Conservation (phyloP, 1,140 invertebrate genomes). For the Pantala flavescens region DNA sequence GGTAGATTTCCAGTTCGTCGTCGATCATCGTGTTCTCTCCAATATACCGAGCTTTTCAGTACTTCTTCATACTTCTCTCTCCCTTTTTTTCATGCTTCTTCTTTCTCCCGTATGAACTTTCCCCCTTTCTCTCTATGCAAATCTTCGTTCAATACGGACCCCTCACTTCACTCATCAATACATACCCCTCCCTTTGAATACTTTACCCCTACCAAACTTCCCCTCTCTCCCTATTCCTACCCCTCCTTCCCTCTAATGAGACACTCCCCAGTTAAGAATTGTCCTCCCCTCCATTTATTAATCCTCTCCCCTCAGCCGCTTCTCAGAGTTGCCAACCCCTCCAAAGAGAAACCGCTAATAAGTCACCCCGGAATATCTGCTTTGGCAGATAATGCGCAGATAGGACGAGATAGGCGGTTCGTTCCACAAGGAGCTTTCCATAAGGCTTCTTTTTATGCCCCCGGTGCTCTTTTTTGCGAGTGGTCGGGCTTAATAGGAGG, state of each 20-base stretch:
- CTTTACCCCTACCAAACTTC: not conserved
- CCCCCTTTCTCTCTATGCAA: not conserved
- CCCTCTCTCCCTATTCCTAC: not conserved
- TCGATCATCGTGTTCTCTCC: no score
- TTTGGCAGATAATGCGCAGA: not conserved
- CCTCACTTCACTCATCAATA: not conserved
- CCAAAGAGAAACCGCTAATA: not conserved
- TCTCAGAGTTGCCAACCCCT: not conserved
- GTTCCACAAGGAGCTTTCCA: not conserved
- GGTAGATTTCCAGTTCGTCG: no score
- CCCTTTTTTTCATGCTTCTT: not conserved
- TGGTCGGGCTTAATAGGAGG: no score
- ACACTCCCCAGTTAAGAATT: constrained; percentile 2
- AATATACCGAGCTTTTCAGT: no score
- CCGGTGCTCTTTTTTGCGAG: no score
- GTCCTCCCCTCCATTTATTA: not conserved
- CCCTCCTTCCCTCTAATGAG: not conserved
- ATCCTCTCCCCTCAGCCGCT: not conserved
- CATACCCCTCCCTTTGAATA: not conserved
- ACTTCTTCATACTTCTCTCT: not conserved
- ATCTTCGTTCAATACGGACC: not conserved
- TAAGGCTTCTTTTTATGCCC: no score
- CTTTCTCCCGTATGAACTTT: not conserved
- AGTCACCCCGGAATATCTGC: constrained; percentile 3
- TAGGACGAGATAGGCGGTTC: not conserved